phyloP scores from a whole-genome alignment of 2,797 vertebrate species.

The Fistularia commersonii region DNA sequence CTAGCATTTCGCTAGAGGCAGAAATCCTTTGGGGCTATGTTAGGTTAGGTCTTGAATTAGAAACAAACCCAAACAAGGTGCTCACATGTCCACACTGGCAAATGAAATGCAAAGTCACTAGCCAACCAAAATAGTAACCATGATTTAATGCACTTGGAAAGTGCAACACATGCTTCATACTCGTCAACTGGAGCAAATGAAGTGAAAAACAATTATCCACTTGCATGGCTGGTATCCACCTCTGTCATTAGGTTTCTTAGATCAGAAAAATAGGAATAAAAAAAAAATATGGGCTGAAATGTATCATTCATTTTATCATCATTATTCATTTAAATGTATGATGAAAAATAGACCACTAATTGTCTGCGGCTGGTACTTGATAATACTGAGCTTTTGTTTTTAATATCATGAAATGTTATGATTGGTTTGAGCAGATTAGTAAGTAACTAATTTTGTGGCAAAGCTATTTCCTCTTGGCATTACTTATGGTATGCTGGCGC shows the following conservation, averaged over 20 bases:
- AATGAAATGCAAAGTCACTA: conserved; percentile 18
- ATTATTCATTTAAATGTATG: conserved; percentile 1
- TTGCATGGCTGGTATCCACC: conserved; percentile 2
- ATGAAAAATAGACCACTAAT: conserved; percentile 16
- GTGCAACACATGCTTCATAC: too few relatives aligned
- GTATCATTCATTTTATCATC: too few relatives aligned
- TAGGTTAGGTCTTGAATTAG: conserved; percentile 15
- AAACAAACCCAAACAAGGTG: too few relatives aligned
- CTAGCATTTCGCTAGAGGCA: conserved; percentile 18
- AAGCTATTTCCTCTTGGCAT: conserved; percentile 19
- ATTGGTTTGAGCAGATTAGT: conserved; percentile 22
- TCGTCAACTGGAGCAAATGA: background rate
- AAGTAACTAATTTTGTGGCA: background rate
- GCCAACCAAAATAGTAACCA: conserved; percentile 10
- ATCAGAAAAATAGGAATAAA: conserved; percentile 1
- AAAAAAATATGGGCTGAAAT: background rate
- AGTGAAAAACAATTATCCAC: conserved; percentile 18
- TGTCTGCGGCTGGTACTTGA: conserved; percentile 18
- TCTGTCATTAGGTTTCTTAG: conserved; percentile 8
- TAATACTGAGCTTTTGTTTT: conserved; percentile 19
- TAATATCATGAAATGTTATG: conserved; percentile 13
- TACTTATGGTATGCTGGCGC: conserved; percentile 50
- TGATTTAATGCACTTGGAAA: conserved; percentile 15
- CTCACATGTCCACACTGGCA: conserved; percentile 8
- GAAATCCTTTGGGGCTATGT: conserved; percentile 4